Percentiles rank a stretch among this genome's conserved stretches.
These are phyloP conservation scores for Gymnosoma rotundatum DNA, from an alignment of 2,888 invertebrate genomes.

Conservation along the genomic window DNA sequence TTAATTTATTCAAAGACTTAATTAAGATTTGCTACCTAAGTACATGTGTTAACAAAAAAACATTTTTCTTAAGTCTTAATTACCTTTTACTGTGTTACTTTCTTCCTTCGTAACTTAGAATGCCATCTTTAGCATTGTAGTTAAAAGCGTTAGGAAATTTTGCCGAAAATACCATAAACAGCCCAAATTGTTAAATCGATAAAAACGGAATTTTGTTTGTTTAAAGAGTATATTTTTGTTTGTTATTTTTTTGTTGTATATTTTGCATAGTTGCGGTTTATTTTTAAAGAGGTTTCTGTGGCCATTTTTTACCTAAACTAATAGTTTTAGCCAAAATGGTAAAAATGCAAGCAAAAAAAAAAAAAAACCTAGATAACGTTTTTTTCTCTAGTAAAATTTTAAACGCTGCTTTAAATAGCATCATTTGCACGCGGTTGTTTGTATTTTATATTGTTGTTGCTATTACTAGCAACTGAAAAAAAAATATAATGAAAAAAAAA, in stretches of 20 bases:
- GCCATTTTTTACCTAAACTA: conserved; percentile 37
- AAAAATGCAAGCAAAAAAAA: conserved; percentile 46
- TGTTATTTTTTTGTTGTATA: conserved; percentile 25
- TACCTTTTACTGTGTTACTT: neutral
- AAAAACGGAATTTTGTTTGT: conserved; percentile 40
- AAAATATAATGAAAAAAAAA: conserved; percentile 45
- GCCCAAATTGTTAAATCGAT: conserved; percentile 67
- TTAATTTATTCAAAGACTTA: too few relatives aligned
- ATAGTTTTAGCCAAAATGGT: conserved; percentile 66
- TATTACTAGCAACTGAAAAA: conserved; percentile 44
- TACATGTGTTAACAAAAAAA: too few relatives aligned
- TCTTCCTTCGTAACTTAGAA: conserved; percentile 5
- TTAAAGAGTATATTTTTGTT: conserved; percentile 53
- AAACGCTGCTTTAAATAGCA: conserved; percentile 80
- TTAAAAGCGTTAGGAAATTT: conserved; percentile 55
- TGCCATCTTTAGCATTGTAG: neutral
- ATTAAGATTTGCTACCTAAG: too few relatives aligned
- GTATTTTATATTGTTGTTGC: conserved; percentile 26
- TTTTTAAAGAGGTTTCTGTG: conserved; percentile 71
- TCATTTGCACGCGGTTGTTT: conserved; percentile 79
- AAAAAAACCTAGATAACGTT: conserved; percentile 64
- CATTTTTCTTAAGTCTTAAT: too few relatives aligned
- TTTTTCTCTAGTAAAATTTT: conserved; percentile 75
- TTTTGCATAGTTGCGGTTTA: conserved; percentile 70
- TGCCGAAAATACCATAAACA: conserved; percentile 70